These are phyloP conservation scores for Cerastis leucographa DNA, from an alignment of 2,888 invertebrate genomes.

Conservation along the genomic window DNA sequence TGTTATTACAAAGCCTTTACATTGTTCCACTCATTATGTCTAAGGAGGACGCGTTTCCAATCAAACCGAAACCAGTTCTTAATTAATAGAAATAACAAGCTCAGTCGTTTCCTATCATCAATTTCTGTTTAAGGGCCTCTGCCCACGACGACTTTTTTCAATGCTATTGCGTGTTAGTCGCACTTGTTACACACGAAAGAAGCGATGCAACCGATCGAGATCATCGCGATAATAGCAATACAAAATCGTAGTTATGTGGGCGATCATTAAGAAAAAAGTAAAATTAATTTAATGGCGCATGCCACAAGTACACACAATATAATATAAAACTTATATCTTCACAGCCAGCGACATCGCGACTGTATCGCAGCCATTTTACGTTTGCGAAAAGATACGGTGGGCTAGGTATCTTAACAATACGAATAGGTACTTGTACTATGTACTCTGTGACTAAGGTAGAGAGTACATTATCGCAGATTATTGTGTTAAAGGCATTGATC, in stretches of 20 bases:
- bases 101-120: conserved; percentile 26
- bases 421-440: neutral
- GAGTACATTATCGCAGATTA: neutral
- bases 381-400: neutral
- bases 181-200: neutral
- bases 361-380: too few relatives aligned
- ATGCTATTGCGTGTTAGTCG: neutral
- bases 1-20: conserved; percentile 41
- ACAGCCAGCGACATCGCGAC: neutral
- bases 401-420: neutral
- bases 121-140: conserved; percentile 19
- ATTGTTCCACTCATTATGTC: conserved; percentile 49
- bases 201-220: neutral
- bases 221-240: neutral
- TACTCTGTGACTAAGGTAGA: too few relatives aligned
- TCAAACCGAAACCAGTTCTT: conserved; percentile 42
- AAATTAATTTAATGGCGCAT: too few relatives aligned
- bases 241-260: neutral
- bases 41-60: conserved; percentile 38
- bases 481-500: neutral
- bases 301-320: too few relatives aligned
- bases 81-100: conserved; percentile 54
- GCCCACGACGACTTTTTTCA: neutral
- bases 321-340: too few relatives aligned
- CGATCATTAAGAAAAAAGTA: too few relatives aligned